Base-by-base conservation (phyloP, 1,140 invertebrate genomes). In the Sitobion miscanthi region DNA sequence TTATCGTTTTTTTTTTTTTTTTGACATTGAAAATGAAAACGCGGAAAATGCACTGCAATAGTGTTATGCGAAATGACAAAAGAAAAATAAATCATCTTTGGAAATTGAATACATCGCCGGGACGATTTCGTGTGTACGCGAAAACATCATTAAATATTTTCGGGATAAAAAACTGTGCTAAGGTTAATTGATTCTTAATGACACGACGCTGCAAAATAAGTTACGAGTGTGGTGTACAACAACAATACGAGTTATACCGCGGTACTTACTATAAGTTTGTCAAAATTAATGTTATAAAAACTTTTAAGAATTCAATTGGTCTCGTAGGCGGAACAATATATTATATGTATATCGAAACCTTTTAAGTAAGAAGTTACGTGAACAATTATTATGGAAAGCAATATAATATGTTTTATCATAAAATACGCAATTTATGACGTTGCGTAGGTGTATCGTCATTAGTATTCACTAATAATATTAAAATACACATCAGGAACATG, bases 11-110 rank as follows among this genome's bases (percentile, higher is more conserved):
- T 52, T 52, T 11, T 49, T 54, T 88, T 54, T 52, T 4, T 49
- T 49, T 77, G 90, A n/a, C 90, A 77, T 91, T 91, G 90, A 83
- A 54, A 83, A 83, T 52, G 90, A 91, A 91, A 91, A 91, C 30
- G 77, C 90, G 69, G 90, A 91, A 91, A 91, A 69, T 49, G 45
- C 30, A 45, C 42, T 35, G 8, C 38, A 38, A 38, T 47, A 47
- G 20, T 52, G 20, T 52, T 17, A 0, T 47, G 1, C 14, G 20
- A 42, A 3, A 1, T 23, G 14, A 85, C 83, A 87, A 87, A 35
- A 49, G 86, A 87, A 87, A 49, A 87, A n/a, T 30, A 87, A 49
- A 87, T 87, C 47, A 20, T 87, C 52, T 38, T 87, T 9, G 6
- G 17, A 87, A 52, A 87, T 87, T 49, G 30, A 87, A 87, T 87